Evolutionary conservation across 2,888 invertebrate species (phyloP).

Genomic region (Plemyria rubiginata): DNA sequence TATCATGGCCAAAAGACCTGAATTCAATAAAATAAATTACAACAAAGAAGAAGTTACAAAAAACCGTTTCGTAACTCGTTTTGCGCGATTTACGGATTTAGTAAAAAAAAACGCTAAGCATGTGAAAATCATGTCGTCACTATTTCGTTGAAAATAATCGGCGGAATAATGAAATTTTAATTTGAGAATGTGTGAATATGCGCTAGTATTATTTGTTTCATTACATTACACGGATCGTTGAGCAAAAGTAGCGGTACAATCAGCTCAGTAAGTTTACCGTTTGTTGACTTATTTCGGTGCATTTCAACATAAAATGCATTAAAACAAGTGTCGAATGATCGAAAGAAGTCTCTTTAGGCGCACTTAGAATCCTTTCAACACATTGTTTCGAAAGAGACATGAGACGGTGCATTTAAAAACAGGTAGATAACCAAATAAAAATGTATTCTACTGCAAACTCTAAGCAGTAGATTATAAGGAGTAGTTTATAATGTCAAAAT

Average conservation of each 20-base stretch:
- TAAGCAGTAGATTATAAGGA: too few species aligned
- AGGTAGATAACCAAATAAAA: too few species aligned
- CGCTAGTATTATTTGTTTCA: slow-evolving; percentile 21
- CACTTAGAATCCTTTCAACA: too few species aligned
- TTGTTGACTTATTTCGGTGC: not conserved
- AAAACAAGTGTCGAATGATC: too few species aligned
- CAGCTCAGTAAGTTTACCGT: not conserved
- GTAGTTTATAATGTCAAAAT: too few species aligned
- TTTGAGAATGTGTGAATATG: slow-evolving; percentile 24
- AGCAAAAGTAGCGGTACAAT: slow-evolving; percentile 9
- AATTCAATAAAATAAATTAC: not conserved
- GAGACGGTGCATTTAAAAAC: too few species aligned
- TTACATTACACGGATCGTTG: slow-evolving; percentile 28
- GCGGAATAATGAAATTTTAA: slow-evolving; percentile 27
- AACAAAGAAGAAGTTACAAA: not conserved
- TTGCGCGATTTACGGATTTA: slow-evolving; percentile 25
- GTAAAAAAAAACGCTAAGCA: slow-evolving; percentile 7
- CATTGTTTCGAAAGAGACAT: too few species aligned
- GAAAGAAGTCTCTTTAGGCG: too few species aligned
- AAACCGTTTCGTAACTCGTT: slow-evolving; percentile 19
- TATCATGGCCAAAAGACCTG: too few species aligned
- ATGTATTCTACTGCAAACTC: too few species aligned
- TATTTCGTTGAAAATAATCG: slow-evolving; percentile 22
- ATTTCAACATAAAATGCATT: too few species aligned
- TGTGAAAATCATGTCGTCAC: slow-evolving; percentile 16